A percentile compares a stretch with the other conserved stretches of the same genome.
Evolutionary conservation across 1,140 invertebrate species (phyloP).

Genomic region (Helicoverpa zea): DNA sequence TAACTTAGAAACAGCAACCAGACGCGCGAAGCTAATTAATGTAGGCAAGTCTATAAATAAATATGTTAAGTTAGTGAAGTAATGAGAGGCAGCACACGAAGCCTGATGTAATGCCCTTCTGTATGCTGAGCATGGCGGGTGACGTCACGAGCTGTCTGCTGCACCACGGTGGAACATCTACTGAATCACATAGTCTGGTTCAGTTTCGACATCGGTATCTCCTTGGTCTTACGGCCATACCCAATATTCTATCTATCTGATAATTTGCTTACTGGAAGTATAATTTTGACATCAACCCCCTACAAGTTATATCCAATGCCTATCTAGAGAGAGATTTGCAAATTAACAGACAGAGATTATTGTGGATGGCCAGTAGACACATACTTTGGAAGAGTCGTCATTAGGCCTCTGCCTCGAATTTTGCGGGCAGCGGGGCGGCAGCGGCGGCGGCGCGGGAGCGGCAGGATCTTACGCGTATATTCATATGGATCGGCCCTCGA

Average conservation of each 20-base stretch:
- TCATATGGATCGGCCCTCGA: too few relatives aligned
- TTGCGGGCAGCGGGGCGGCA: too few relatives aligned
- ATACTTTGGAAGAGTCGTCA: too few relatives aligned
- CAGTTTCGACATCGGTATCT: not conserved
- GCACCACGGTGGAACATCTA: not conserved
- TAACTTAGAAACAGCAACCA: not conserved
- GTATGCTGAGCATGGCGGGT: not conserved
- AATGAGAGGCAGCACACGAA: slow-evolving; percentile 17
- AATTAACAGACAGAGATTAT: too few relatives aligned
- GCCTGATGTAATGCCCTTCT: slow-evolving; percentile 11
- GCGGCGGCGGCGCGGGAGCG: too few relatives aligned
- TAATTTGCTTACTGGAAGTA: too few relatives aligned
- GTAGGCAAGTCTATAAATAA: not conserved
- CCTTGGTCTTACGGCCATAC: not conserved
- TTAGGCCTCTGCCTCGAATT: too few relatives aligned
- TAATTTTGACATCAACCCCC: too few relatives aligned
- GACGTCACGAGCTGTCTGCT: not conserved
- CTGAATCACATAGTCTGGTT: not conserved
- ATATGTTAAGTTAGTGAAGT: not conserved
- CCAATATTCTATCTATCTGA: not conserved
- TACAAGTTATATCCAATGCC: too few relatives aligned
- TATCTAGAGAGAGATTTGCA: too few relatives aligned
- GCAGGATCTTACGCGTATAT: too few relatives aligned
- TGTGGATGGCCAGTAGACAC: too few relatives aligned
- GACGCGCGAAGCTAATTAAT: not conserved